A percentile compares a stretch with the other conserved stretches of the same genome.
Conservation (phyloP, 1,140 invertebrate species). For the Cydia amplana region DNA sequence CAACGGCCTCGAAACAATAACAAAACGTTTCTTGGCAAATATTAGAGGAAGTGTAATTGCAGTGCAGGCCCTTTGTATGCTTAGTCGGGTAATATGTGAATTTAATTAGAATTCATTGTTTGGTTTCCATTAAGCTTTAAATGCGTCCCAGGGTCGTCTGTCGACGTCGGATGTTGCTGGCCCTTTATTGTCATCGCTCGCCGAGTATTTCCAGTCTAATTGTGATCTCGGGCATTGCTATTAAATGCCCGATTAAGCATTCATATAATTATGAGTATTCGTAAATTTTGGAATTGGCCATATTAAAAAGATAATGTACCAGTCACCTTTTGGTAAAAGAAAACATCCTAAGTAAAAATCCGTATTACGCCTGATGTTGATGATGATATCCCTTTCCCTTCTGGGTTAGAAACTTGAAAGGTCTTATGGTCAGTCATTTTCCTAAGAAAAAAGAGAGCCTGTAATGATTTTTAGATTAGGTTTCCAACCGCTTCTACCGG, state of each 20-base stretch:
- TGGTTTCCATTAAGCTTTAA: constrained; percentile 26
- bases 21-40: constrained; percentile 30
- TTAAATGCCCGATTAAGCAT: not conserved
- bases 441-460: no score
- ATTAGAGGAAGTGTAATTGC: constrained; percentile 30
- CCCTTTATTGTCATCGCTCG: constrained; percentile 10
- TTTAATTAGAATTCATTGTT: constrained; percentile 31
- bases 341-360: no score
- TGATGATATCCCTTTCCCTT: no score
- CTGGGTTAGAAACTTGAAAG: no score
- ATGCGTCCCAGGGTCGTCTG: constrained; percentile 21
- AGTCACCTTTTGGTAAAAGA: no score
- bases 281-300: no score
- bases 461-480: no score
- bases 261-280: not conserved
- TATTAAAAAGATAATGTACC: no score
- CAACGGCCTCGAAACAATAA: constrained; percentile 19
- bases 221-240: not conserved
- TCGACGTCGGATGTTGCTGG: not conserved
- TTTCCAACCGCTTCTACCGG: no score
- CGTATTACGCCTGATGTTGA: no score
- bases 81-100: constrained; percentile 24
- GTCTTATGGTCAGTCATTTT: no score
- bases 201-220: not conserved
- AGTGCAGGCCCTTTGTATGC: constrained; percentile 13